Evolutionary conservation across 2,888 invertebrate species (phyloP), one percentile per base, ranked within the genome.

Genomic region (Acleris holmiana): DNA sequence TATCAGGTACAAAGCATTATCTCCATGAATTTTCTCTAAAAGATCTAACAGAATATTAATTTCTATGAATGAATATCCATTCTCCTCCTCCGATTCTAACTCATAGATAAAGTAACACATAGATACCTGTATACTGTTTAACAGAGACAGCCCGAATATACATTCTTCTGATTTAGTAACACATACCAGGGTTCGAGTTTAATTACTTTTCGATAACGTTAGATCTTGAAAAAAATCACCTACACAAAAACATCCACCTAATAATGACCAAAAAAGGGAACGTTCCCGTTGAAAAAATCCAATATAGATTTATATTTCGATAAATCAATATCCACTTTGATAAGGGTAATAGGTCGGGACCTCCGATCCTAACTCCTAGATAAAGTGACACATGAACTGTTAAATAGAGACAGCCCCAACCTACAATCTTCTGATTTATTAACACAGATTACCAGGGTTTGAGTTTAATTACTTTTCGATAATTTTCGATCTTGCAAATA

Each of bases 371-470:
- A 35, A n/a, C 29, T 29, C 25, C 44, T 40, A 50, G 51, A 35
- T 51, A 62, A 44, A 60, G 49, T 55, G 60, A 65, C 50, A 55
- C 46, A 65, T 55, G 21, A 46, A 18, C 54, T 54, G 60, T 65
- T 65, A 60, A 65, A 65, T 50, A 55, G 46, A 54, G 51, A 47
- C 54, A 49, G 49, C 65, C 54, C 54, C 49, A 35, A 44, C 21
- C 49, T 50, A 59, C 40, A 58, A 58, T 53, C 58, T 25, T 48
- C 53, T 59, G 58, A 64, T 64, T 58, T 64, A 64, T 59, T 48
- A 40, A n/a, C 46, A 21, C 17, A 59, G 64, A 64, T 64, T 59
- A 64, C 17, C 41, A 54, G 41, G 53, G 58, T 59, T 59, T 41
- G 53, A 55, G 58, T 64, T 48, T 64, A 49, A 59, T 64, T 53